Evolutionary conservation across 1,140 invertebrate species (phyloP).

Genomic region (Hyphantria cunea): DNA sequence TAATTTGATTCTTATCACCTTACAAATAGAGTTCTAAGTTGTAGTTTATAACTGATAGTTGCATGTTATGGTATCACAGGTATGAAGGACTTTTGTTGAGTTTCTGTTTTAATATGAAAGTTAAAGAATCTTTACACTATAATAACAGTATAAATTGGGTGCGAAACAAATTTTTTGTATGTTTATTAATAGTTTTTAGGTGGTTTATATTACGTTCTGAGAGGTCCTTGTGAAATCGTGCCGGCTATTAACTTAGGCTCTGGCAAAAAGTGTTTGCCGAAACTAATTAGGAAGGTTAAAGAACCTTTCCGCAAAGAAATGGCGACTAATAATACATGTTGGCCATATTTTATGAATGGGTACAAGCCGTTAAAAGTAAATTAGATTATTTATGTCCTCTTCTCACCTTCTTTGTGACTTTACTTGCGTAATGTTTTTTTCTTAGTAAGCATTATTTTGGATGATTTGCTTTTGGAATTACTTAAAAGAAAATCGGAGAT

Average conservation of each 20-base stretch:
- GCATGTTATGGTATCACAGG: conserved; percentile 30
- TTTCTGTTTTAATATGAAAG: conserved; percentile 60
- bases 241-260: conserved; percentile 2
- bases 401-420: background rate
- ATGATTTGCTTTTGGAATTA: too few species aligned
- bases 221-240: conserved; percentile 26
- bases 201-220: conserved; percentile 44
- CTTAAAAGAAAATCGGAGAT: too few species aligned
- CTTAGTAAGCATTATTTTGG: too few species aligned
- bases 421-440: background rate
- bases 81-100: conserved; percentile 50
- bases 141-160: conserved; percentile 45
- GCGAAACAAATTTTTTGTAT: conserved; percentile 47
- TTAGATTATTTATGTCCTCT: conserved; percentile 15
- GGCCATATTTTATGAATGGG: conserved; percentile 18
- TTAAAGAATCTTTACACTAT: conserved; percentile 43
- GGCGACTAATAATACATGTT: conserved; percentile 20
- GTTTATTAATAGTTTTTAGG: conserved; percentile 39
- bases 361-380: conserved; percentile 15
- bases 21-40: conserved; percentile 3
- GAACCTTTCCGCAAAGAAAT: conserved; percentile 17
- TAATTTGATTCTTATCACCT: conserved; percentile 22
- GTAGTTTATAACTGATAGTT: background rate
- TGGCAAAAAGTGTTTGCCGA: conserved; percentile 23
- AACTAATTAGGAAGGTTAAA: conserved; percentile 25